Evolutionary conservation across 2,113 vertebrate species (phyloP).

Genomic region (Anseranas semipalmata): DNA sequence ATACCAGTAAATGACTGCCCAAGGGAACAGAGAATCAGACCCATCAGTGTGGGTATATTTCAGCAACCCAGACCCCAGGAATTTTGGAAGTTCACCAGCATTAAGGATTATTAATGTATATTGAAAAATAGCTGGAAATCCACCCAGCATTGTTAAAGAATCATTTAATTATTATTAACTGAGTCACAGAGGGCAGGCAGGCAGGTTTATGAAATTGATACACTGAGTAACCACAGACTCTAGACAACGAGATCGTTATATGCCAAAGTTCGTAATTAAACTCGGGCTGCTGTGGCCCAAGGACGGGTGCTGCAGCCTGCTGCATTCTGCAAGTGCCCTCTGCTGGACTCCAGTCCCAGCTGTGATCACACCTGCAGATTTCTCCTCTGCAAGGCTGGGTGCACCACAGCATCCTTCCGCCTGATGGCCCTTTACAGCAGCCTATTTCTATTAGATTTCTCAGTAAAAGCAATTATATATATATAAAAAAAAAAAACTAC

Average conservation of each 20-base stretch:
- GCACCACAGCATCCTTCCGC: not conserved
- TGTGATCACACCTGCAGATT: not conserved
- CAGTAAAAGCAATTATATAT: not conserved
- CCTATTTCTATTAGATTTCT: not conserved
- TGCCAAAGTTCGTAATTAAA: constrained; percentile 43
- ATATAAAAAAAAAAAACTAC: not conserved
- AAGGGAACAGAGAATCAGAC: constrained; percentile 53
- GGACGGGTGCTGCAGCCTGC: not conserved
- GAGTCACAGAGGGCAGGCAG: constrained; percentile 56
- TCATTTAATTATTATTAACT: constrained; percentile 67
- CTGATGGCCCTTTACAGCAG: not conserved
- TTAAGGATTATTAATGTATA: constrained; percentile 41
- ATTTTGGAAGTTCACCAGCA: constrained; percentile 44
- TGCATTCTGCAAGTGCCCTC: constrained; percentile 59
- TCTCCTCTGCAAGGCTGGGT: not conserved
- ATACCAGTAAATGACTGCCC: constrained; percentile 45
- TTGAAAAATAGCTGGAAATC: constrained; percentile 60
- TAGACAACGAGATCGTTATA: not conserved
- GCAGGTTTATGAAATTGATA: constrained; percentile 39
- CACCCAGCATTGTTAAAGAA: constrained; percentile 49
- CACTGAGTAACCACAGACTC: not conserved
- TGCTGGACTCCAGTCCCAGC: constrained; percentile 12
- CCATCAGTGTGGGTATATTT: constrained; percentile 25
- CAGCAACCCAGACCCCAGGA: constrained; percentile 50
- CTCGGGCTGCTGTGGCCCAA: not conserved